Percentiles rank a stretch among this genome's conserved stretches.
Evolutionary conservation across 2,113 vertebrate species (phyloP).

Genomic region (Ceyx melanurus): DNA sequence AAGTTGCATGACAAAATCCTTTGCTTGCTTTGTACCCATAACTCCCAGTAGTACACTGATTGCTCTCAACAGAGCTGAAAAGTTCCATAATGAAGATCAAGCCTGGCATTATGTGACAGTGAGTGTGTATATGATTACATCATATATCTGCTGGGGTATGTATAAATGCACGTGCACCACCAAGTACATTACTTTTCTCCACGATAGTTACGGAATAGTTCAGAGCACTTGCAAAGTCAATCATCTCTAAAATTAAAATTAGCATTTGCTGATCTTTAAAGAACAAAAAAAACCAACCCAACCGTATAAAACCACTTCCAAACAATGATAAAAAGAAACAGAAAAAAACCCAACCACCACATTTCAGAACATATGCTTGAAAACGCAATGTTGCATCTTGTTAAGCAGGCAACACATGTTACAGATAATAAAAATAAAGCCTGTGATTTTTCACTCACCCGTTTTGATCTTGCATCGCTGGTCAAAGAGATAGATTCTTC

Average conservation of each 20-base stretch:
- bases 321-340: neutral
- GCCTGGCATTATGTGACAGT: neutral
- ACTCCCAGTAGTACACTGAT: neutral
- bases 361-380: neutral
- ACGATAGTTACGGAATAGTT: neutral
- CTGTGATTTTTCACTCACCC: constrained; percentile 77
- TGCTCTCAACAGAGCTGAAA: neutral
- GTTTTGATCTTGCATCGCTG: constrained; percentile 82
- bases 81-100: neutral
- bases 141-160: too few species aligned
- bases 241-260: neutral
- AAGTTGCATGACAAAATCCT: neutral
- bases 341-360: neutral
- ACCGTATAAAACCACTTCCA: too few species aligned
- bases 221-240: neutral
- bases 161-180: neutral
- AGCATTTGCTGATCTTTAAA: neutral
- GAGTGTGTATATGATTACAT: neutral
- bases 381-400: neutral
- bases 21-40: neutral
- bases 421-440: neutral
- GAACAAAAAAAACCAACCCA: neutral
- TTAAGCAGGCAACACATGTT: neutral
- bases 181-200: neutral
- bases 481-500: constrained; percentile 77